Evolutionary conservation across 1,140 invertebrate species (phyloP), one percentile per base, ranked within the genome.

Genomic region (Tetragnatha versicolor): DNA sequence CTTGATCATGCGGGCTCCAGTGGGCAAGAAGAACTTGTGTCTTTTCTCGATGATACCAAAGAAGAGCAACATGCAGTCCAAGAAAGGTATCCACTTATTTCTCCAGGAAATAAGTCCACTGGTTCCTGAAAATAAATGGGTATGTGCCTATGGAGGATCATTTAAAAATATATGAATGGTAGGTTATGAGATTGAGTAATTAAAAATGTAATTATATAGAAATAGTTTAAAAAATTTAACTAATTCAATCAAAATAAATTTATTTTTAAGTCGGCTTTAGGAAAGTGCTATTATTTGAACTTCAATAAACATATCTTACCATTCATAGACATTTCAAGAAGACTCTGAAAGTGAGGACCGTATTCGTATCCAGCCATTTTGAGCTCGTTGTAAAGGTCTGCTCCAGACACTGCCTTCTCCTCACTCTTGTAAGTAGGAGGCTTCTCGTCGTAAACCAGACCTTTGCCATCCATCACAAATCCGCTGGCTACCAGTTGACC

Each of bases 361-460:
- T 89, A 89, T 65, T 89, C 88, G 81, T 89, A 89, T n/a, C 89
- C 88, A 29, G 87, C 81, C 2, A 89, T 84, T 80, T 87, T 83
- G n/a, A 89, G 84, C 80, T 88, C 87, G 72, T 88, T 89, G 83
- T 89, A 89, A n/a, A 88, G 81, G 75, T 89, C 88, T 10, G 14
- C 22, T 12, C 39, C 51, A 22, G 61, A 6, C n/a, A 77, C 33
- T 0, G 35, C 4, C 5, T 17, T 12, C 12, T 9, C 25, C 4
- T 60, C 35, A 5, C 49, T 35, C 10, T 9, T 22, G 14, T 55
- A 22, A 14, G n/a, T 6, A n/a, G 35, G 58, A 31, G 75, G 33
- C 2, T 20, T 25, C n/a, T 29, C 61, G 0, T 14, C 10, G 49
- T 55, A 78, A 5, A 4, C 47, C n/a, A 45, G 14, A 20, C 60